Percentiles rank a stretch among this genome's conserved stretches.
phyloP scores from a whole-genome alignment of 2,888 invertebrate genomes.

The Metopia argyrocephala region DNA sequence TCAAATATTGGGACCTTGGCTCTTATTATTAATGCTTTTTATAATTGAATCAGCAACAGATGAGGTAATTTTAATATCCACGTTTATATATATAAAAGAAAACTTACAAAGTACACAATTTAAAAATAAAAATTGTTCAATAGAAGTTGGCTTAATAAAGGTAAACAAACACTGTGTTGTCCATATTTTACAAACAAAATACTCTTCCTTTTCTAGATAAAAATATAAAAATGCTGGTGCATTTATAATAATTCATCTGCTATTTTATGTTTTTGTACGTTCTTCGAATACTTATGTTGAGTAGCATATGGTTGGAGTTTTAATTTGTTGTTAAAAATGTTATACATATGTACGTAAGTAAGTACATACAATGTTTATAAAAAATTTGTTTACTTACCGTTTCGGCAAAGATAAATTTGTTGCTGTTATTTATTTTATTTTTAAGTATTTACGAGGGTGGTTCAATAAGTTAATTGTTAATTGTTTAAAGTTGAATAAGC shows the following conservation, averaged over 20 bases:
- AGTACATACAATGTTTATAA: not conserved
- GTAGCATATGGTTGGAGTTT: constrained; percentile 31
- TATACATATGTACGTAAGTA: not conserved
- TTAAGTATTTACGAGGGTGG: not conserved
- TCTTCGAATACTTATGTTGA: no score
- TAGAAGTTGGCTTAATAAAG: no score
- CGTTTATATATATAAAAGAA: not conserved
- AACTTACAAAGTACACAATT: not conserved
- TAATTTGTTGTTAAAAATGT: not conserved
- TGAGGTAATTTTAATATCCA: constrained; percentile 69
- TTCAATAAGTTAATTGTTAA: not conserved
- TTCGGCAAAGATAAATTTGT: not conserved
- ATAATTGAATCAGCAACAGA: constrained; percentile 69
- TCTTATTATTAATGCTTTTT: constrained; percentile 56
- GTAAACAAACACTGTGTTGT: no score
- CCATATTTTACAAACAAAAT: no score
- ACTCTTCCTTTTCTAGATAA: no score
- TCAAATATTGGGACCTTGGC: constrained; percentile 11
- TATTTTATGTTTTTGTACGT: not conserved
- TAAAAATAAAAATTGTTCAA: not conserved
- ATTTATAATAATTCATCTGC: not conserved
- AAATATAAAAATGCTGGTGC: no score
- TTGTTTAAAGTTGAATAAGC: no score
- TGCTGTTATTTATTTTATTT: not conserved
- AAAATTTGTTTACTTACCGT: not conserved